A percentile compares a stretch with the other conserved stretches of the same genome.
phyloP scores from a whole-genome alignment of 2,113 vertebrate genomes.

The Pachycephala philippinensis region DNA sequence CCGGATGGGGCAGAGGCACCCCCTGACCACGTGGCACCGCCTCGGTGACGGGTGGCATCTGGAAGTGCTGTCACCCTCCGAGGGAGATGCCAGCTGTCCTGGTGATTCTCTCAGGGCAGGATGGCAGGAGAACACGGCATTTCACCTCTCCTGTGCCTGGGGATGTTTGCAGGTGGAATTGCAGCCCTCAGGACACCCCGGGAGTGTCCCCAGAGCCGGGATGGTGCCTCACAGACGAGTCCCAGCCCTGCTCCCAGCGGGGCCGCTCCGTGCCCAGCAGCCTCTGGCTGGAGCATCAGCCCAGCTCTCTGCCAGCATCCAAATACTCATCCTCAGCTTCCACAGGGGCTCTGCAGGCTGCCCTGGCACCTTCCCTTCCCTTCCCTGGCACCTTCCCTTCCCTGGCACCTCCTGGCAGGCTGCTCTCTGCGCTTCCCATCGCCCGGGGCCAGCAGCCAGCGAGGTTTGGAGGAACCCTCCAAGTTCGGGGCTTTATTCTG shows the following conservation, averaged over 20 bases:
- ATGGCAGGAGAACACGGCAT: not conserved
- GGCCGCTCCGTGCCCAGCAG: not conserved
- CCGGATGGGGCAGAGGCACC: not conserved
- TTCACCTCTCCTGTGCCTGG: not conserved
- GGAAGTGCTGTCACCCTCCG: not conserved
- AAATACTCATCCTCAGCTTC: not conserved
- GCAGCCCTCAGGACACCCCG: not conserved
- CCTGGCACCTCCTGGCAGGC: not conserved
- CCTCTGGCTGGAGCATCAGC: not conserved
- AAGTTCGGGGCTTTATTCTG: not conserved
- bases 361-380: not conserved
- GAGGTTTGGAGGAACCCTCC: not conserved
- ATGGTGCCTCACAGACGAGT: too few relatives aligned
- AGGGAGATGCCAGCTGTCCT: not conserved
- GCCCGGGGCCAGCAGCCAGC: not conserved
- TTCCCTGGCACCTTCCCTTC: not conserved
- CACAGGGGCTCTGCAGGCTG: not conserved
- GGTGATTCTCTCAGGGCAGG: rapidly evolving
- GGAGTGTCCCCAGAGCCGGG: not conserved
- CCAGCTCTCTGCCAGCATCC: not conserved
- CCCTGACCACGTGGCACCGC: not conserved
- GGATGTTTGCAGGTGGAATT: not conserved
- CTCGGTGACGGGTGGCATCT: not conserved
- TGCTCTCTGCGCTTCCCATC: not conserved
- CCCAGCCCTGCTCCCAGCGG: not conserved